Percentiles rank a stretch among this genome's conserved stretches.
Conservation (phyloP, 2,888 invertebrate species). For the Aporophyla nigra region DNA sequence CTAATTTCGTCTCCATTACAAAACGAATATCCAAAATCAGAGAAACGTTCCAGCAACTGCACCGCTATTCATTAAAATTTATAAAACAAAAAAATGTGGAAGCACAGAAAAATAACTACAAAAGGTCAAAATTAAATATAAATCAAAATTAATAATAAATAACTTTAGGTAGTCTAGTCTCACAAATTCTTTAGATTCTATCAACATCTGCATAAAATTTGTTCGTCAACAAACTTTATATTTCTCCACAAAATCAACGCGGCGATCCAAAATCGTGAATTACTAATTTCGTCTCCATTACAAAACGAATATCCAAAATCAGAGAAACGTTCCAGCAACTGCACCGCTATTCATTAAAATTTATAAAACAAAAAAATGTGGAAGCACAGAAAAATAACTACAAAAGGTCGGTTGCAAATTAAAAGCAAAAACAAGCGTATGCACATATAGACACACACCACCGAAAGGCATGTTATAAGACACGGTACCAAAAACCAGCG, state of each 20-base stretch:
- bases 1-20: conserved; percentile 17
- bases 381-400: not conserved
- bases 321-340: conserved; percentile 12
- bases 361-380: not conserved
- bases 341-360: conserved; percentile 26
- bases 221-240: not conserved
- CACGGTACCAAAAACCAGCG: no score
- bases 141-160: not conserved
- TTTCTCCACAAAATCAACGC: conserved; percentile 23
- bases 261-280: conserved; percentile 39
- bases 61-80: conserved; percentile 27
- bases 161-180: not conserved
- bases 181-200: not conserved
- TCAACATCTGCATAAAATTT: not conserved
- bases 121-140: not conserved
- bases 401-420: not conserved
- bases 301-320: conserved; percentile 17
- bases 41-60: conserved; percentile 13
- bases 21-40: conserved; percentile 9
- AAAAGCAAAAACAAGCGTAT: not conserved
- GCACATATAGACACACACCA: no score
- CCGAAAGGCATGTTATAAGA: no score
- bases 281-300: conserved; percentile 9
- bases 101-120: not conserved
- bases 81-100: not conserved